Evolutionary conservation across 2,888 invertebrate species (phyloP), one percentile per base, ranked within the genome.

Genomic region (Acronicta psi): DNA sequence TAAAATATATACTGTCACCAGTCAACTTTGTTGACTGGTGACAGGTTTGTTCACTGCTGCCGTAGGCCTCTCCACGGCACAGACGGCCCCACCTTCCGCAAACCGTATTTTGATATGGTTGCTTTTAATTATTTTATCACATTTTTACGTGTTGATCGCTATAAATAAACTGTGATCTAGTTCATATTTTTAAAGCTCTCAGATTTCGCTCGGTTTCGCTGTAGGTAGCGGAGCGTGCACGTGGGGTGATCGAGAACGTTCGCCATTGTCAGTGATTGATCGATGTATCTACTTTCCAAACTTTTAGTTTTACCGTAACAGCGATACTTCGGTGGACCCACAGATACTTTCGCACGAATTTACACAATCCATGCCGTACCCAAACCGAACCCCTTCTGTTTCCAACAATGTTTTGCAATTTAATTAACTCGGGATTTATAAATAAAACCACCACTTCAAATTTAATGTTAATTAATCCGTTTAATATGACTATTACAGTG

Each of bases 401-500:
- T 0, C 23, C n/a, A n/a, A 11, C 11, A n/a, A 2, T 17, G 9
- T 2, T 31, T 20, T 4, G 8, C 10, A 34, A 25, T 2, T 51
- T 36, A 18, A 17, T n/a, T 13, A 40, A 14, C 14, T 23, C 7
- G 25, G 17, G 14, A 18, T 25, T 23, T n/a, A 11, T 40, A 16
- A 67, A 73, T 58, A 53, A 69, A 68, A 62, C 44, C 2, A 41
- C 14, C n/a, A 29, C 8, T 60, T 59, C 13, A 7, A 56, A 73
- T 62, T 49, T 53, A 64, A 66, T 55, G 59, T 25, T 58, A 58
- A 59, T 52, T 34, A 69, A 65, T 59, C 36, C 13, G 34, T 75
- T 72, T 68, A 73, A 57, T 75, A 51, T 56, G 65, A 75, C 44
- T 58, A 52, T 52, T 60, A 68, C 64, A 43, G 75, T 79, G 75